Conservation (phyloP, 2,113 vertebrate genomes). For the Catharus bicknelli region DNA sequence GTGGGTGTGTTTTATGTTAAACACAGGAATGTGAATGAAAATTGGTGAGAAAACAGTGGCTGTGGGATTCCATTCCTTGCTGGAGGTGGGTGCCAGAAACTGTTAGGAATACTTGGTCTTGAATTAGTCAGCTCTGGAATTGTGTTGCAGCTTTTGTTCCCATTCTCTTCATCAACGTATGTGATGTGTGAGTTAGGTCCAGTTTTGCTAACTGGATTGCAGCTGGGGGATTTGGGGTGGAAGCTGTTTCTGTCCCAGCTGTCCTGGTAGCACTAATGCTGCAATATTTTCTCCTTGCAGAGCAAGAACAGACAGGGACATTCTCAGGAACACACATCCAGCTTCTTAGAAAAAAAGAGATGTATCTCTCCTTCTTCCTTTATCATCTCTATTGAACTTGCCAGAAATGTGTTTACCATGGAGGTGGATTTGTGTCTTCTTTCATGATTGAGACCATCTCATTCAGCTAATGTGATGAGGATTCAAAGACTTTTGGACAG, state of each 20-base stretch:
- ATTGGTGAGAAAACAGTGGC: background rate
- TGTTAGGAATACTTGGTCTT: background rate
- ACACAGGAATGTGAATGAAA: background rate
- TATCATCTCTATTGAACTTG: background rate
- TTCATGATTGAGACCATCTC: accelerated
- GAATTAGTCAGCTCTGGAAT: background rate
- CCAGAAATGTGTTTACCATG: background rate
- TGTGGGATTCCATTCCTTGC: background rate
- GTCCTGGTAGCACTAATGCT: background rate
- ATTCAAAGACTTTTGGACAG: background rate
- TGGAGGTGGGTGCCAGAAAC: background rate
- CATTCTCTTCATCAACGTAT: background rate
- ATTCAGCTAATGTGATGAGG: background rate
- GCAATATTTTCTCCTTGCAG: background rate
- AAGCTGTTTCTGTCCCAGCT: background rate
- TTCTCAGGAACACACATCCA: background rate
- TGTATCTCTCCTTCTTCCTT: background rate
- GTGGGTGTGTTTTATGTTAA: background rate
- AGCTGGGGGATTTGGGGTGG: background rate
- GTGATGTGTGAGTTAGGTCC: accelerated
- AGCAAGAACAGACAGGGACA: background rate
- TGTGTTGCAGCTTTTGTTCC: background rate
- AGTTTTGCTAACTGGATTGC: background rate
- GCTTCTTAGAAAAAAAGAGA: background rate
- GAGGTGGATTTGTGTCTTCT: background rate